Evolutionary conservation across 1,140 invertebrate species (phyloP).

Genomic region (Coenobita brevimanus): DNA sequence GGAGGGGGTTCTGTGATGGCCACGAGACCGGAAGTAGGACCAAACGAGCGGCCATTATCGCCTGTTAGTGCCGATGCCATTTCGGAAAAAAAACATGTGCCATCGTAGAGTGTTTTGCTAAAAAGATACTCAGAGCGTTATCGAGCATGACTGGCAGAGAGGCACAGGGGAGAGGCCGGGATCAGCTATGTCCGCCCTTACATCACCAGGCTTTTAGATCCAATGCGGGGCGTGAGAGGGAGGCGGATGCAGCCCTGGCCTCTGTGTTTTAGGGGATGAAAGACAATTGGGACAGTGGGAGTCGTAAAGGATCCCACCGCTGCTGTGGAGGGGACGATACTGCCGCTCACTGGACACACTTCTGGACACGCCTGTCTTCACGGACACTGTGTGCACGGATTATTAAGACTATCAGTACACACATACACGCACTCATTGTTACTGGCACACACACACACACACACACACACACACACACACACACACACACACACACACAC

Average conservation of each 20-base stretch:
- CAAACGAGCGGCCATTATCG: slow-evolving; percentile 60
- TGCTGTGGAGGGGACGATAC: neutral
- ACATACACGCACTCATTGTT: too few relatives aligned
- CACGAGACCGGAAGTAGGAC: slow-evolving; percentile 52
- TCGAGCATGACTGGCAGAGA: slow-evolving; percentile 13
- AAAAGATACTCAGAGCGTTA: slow-evolving; percentile 44
- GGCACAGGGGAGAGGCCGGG: neutral
- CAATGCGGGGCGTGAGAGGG: neutral
- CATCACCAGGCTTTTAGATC: neutral
- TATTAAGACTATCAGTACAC: neutral
- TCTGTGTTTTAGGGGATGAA: slow-evolving; percentile 30
- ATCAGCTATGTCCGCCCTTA: neutral
- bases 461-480: too few relatives aligned
- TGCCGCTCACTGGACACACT: slow-evolving; percentile 32
- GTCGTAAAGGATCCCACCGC: slow-evolving; percentile 17
- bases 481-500: too few relatives aligned
- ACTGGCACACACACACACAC: too few relatives aligned
- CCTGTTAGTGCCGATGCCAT: slow-evolving; percentile 57
- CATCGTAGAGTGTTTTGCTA: slow-evolving; percentile 48
- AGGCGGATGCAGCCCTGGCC: neutral
- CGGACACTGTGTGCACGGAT: neutral
- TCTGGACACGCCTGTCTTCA: slow-evolving; percentile 26
- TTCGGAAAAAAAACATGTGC: slow-evolving; percentile 48
- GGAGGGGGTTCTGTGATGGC: slow-evolving; percentile 20
- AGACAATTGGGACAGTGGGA: slow-evolving; percentile 46